Percentiles rank a stretch among this genome's conserved stretches.
phyloP scores from a whole-genome alignment of 2,797 vertebrate genomes.

The Lacerta agilis region DNA sequence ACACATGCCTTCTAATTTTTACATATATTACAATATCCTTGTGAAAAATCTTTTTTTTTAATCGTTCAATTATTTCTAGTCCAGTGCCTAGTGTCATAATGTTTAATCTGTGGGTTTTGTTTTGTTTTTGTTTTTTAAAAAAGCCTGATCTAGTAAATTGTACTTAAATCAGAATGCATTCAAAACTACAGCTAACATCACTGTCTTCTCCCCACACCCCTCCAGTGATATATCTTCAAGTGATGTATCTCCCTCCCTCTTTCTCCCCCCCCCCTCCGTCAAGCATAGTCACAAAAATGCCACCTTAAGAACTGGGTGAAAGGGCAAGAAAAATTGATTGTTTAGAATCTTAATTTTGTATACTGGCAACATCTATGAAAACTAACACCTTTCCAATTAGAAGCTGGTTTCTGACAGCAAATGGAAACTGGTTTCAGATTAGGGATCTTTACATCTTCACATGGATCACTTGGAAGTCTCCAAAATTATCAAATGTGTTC shows the following conservation, averaged over 20 bases:
- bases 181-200: conserved; percentile 1
- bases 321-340: conserved; percentile 56
- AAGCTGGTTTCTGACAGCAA: conserved; percentile 50
- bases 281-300: conserved; percentile 54
- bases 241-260: neutral
- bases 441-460: conserved; percentile 28
- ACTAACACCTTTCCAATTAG: conserved; percentile 64
- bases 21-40: neutral
- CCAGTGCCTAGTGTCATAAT: neutral
- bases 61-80: neutral
- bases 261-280: neutral
- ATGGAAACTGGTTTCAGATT: conserved; percentile 64
- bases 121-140: neutral
- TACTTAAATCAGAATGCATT: conserved; percentile 3
- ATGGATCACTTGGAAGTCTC: conserved; percentile 27
- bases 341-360: conserved; percentile 73
- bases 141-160: conserved; percentile 42
- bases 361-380: conserved; percentile 67
- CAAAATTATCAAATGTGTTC: conserved; percentile 2
- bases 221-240: conserved; percentile 9
- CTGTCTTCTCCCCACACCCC: conserved; percentile 41
- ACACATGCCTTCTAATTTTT: neutral
- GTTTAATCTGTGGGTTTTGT: conserved; percentile 35
- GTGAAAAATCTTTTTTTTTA: neutral
- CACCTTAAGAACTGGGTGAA: conserved; percentile 54